These are phyloP conservation scores for Merops nubicus DNA, from an alignment of 2,113 vertebrate genomes.

Conservation along the genomic window DNA sequence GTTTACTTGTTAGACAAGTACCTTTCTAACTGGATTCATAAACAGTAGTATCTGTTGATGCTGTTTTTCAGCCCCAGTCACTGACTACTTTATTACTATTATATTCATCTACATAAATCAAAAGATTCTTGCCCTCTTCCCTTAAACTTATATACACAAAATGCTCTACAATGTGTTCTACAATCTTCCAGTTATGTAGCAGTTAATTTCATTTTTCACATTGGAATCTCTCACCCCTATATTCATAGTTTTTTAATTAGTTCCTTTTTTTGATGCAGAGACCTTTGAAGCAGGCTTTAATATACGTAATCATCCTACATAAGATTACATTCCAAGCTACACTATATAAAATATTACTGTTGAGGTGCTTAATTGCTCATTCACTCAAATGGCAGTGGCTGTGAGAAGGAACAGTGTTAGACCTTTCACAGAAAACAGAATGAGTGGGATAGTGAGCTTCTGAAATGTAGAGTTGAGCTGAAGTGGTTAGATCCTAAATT, in stretches of 20 bases:
- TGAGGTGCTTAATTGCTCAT: background rate
- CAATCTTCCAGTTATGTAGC: background rate
- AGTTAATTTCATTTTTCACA: background rate
- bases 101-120: background rate
- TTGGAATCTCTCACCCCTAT: background rate
- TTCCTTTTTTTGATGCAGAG: background rate
- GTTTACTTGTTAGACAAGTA: background rate
- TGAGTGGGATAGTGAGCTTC: background rate
- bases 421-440: background rate
- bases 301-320: background rate
- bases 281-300: background rate
- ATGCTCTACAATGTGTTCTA: background rate
- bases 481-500: background rate
- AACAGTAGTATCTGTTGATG: background rate
- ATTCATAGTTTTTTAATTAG: background rate
- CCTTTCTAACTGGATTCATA: background rate
- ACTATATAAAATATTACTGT: background rate
- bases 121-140: background rate
- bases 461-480: background rate
- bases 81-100: background rate
- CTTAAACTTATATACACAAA: background rate
- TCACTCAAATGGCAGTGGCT: background rate
- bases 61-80: background rate
- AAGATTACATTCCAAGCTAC: background rate
- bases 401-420: background rate